Evolutionary conservation across 2,888 invertebrate genomes (phyloP), one percentile per base, ranked within the genome.

Genomic region (Sceliomorpha sp.): DNA sequence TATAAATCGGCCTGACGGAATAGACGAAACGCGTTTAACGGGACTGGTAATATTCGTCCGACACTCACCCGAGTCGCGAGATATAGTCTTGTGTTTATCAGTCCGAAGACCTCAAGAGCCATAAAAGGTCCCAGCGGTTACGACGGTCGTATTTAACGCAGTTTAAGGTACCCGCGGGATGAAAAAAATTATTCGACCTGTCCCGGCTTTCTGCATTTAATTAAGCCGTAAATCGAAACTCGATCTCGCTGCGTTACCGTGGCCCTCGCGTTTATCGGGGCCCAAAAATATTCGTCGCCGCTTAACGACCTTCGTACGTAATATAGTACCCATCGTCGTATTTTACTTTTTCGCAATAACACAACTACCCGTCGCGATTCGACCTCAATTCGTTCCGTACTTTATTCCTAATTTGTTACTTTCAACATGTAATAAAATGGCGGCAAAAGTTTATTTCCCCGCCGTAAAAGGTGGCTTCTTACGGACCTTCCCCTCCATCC

Each of bases 141-240:
- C 59, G 59, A 67, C 48, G 48, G 34, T 53, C 59, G 59, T 67
- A 67, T 67, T 67, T 67, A 67, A 67, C 39, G 42, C 53, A 59
- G 47, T 67, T 59, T 67, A 67, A 67, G 66, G 45, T 67, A 58
- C 47, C 59, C 53, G 45, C 53, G 59, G 47, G 47, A 51, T 53
- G 59, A 36, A 17, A 47, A n/a, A 48, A 53, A 67, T 59, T 53
- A 42, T 53, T 53, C 58, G 58, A 27, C 45, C 40, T 36, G 53
- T 69, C 48, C 50, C 44, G 62, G 32, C 37, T 67, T 68, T 51
- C 59, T 20, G 73, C 70, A 74, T 77, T 80, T 80, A 80, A 80
- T 80, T 80, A 77, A 79, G 79, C 73, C 78, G 74, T 80, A 80
- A 80, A 80, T 78, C 76, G 75, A 75, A 71, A 63, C 66, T 68